Evolutionary conservation across 2,113 vertebrate species (phyloP).

Genomic region (Embiotoca jacksoni): DNA sequence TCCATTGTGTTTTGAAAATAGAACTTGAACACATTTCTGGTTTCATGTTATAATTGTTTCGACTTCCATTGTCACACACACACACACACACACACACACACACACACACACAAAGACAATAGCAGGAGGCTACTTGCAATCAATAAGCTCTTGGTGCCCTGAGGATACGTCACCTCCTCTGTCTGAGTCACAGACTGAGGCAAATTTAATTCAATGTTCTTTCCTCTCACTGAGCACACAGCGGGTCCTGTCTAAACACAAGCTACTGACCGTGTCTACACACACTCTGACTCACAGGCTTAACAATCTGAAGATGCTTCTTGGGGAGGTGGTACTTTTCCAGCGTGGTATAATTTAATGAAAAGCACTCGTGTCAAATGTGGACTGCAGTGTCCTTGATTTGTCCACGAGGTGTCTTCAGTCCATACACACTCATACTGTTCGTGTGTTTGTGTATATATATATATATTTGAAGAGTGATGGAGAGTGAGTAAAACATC

Average conservation of each 20-base stretch:
- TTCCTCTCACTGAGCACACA: conserved; percentile 46
- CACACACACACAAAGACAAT: conserved; percentile 41
- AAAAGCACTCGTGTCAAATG: neutral
- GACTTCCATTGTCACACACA: neutral
- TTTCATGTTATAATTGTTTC: neutral
- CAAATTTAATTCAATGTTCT: conserved; percentile 54
- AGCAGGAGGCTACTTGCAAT: conserved; percentile 12
- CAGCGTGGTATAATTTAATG: conserved; percentile 1
- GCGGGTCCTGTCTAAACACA: conserved; percentile 41
- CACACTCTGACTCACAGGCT: conserved; percentile 28
- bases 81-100: conserved; percentile 6
- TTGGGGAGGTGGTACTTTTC: conserved; percentile 18
- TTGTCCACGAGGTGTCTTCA: neutral
- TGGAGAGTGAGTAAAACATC: neutral
- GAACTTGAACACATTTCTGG: neutral
- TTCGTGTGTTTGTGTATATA: neutral
- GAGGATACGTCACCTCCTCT: conserved; percentile 18
- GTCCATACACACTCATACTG: neutral
- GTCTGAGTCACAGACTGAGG: conserved; percentile 27
- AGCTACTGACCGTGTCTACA: neutral
- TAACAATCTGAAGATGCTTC: neutral
- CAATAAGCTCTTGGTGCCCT: conserved; percentile 43
- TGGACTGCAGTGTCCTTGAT: neutral
- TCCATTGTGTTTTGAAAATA: neutral
- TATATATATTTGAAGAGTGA: neutral